Percentiles rank a stretch among this genome's conserved stretches.
These are phyloP conservation scores for Galleria mellonella DNA, from an alignment of 1,140 invertebrate species.

Conservation along the genomic window DNA sequence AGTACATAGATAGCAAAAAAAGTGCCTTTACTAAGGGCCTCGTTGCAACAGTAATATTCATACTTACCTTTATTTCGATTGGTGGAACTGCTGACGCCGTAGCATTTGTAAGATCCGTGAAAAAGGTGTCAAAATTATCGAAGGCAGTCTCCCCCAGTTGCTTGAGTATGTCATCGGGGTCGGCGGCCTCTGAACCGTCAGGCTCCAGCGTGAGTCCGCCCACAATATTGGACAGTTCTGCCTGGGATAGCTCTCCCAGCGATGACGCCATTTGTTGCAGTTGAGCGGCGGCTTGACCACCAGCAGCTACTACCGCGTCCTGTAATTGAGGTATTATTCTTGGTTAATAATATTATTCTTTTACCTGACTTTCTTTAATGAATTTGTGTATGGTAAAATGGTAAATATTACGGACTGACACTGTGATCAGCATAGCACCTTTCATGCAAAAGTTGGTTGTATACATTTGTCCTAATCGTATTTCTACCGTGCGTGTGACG, in stretches of 20 bases:
- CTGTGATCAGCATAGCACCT: too few relatives aligned
- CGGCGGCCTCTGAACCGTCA: constrained; percentile 70
- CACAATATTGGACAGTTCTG: constrained; percentile 79
- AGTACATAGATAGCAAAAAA: too few relatives aligned
- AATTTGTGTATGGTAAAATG: too few relatives aligned
- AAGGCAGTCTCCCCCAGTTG: constrained; percentile 81
- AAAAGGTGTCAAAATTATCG: constrained; percentile 70
- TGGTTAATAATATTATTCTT: too few relatives aligned
- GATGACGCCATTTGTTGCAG: constrained; percentile 64
- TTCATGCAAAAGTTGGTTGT: too few relatives aligned
- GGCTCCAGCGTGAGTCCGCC: constrained; percentile 67
- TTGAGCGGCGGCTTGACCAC: constrained; percentile 50
- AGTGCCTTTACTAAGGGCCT: too few relatives aligned
- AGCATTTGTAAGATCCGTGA: constrained; percentile 67
- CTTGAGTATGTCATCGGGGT: constrained; percentile 83
- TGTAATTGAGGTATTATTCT: constrained; percentile 46
- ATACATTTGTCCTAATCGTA: too few relatives aligned
- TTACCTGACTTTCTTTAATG: too few relatives aligned
- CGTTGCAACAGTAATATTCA: too few relatives aligned
- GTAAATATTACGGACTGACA: too few relatives aligned
- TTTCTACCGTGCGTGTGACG: too few relatives aligned
- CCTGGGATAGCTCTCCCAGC: constrained; percentile 79
- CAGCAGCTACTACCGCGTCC: constrained; percentile 62
- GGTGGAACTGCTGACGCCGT: constrained; percentile 51
- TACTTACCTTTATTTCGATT: constrained; percentile 67